Evolutionary conservation across 2,888 invertebrate genomes (phyloP).

Genomic region (Exephanes ischioxanthus): DNA sequence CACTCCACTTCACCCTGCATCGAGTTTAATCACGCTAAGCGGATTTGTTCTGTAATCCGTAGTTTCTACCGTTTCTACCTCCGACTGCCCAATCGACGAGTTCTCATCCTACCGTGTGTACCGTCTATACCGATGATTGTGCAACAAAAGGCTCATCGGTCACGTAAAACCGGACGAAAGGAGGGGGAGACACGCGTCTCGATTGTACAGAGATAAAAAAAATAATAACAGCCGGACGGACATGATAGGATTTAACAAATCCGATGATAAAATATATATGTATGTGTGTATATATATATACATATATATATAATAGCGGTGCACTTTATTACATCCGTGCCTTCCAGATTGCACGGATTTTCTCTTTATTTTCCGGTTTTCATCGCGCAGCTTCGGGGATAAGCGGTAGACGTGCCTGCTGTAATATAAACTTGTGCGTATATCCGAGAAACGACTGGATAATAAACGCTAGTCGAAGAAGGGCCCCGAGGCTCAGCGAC

Average conservation of each 20-base stretch:
- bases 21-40: constrained; percentile 61
- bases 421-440: no score
- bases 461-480: not conserved
- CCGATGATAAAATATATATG: not conserved
- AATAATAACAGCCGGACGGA: not conserved
- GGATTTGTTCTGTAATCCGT: constrained; percentile 59
- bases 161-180: not conserved
- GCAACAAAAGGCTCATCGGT: constrained; percentile 42
- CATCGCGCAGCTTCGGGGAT: no score
- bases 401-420: no score
- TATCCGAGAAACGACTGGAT: no score
- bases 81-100: constrained; percentile 18
- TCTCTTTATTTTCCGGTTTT: no score
- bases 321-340: no score
- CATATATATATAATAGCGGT: no score
- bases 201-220: not conserved
- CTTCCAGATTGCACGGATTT: no score
- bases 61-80: constrained; percentile 19
- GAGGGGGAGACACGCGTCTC: not conserved
- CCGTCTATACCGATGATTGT: constrained; percentile 42
- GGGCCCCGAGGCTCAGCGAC: constrained; percentile 3
- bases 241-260: not conserved
- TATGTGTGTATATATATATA: not conserved
- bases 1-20: not conserved
- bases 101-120: not conserved